Percentiles rank a stretch among this genome's conserved stretches.
phyloP scores from a whole-genome alignment of 2,113 vertebrate genomes.

The Danionella cerebrum region DNA sequence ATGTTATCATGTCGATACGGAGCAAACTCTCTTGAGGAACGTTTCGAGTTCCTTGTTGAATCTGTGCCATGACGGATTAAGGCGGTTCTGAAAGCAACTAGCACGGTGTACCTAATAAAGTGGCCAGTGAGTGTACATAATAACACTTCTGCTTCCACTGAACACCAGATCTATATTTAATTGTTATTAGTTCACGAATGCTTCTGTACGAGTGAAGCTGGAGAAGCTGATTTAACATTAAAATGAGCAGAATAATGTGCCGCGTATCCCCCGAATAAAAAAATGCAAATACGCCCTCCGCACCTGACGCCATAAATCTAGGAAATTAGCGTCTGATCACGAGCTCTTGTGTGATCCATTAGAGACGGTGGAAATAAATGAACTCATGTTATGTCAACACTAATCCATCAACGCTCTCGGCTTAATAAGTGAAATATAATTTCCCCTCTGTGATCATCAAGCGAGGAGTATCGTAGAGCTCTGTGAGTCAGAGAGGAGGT shows the following conservation, averaged over 20 bases:
- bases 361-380: slow-evolving; percentile 62
- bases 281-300: slow-evolving; percentile 53
- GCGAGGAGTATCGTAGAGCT: slow-evolving; percentile 21
- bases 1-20: too few relatives aligned
- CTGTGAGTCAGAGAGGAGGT: not conserved
- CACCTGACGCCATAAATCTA: slow-evolving; percentile 58
- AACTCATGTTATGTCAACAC: slow-evolving; percentile 60
- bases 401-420: slow-evolving; percentile 46
- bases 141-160: too few relatives aligned
- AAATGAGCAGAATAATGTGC: slow-evolving; percentile 15
- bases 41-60: too few relatives aligned
- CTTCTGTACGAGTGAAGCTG: not conserved
- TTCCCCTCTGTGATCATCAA: slow-evolving; percentile 35
- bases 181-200: too few relatives aligned
- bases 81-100: too few relatives aligned
- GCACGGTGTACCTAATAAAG: too few relatives aligned
- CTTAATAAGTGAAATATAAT: slow-evolving; percentile 60
- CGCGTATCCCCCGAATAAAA: slow-evolving; percentile 41
- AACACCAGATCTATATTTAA: too few relatives aligned
- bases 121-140: too few relatives aligned
- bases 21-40: too few relatives aligned
- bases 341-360: slow-evolving; percentile 58
- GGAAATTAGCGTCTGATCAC: slow-evolving; percentile 61
- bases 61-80: too few relatives aligned
- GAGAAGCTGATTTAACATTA: slow-evolving; percentile 18